A percentile compares a stretch with the other conserved stretches of the same genome.
Conservation (phyloP, 2,888 invertebrate species). For the Geotrupes spiniger region DNA sequence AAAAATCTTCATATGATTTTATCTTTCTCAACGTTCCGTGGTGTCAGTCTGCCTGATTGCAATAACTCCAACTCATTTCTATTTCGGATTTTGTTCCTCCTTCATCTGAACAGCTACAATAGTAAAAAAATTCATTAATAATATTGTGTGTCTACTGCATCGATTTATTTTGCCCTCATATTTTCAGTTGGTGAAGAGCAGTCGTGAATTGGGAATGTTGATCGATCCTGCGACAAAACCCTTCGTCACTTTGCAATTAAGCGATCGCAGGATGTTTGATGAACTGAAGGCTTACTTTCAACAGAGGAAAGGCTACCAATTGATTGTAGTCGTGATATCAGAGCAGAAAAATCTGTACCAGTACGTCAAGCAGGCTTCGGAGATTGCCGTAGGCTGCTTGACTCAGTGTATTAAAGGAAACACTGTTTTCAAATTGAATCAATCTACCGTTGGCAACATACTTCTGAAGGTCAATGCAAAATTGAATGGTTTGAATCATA, state of each 20-base stretch:
- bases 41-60: too few species aligned
- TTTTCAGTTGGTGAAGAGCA: constrained; percentile 12
- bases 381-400: constrained; percentile 63
- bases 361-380: constrained; percentile 53
- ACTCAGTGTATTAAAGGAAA: constrained; percentile 69
- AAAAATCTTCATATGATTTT: too few species aligned
- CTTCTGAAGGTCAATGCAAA: constrained; percentile 79
- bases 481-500: constrained; percentile 78
- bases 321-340: constrained; percentile 64
- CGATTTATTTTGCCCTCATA: too few species aligned
- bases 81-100: too few species aligned
- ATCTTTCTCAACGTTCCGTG: too few species aligned
- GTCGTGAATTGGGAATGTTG: constrained; percentile 1
- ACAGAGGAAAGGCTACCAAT: constrained; percentile 19
- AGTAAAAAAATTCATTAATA: too few species aligned
- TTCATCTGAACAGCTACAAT: too few species aligned
- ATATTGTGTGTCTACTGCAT: too few species aligned
- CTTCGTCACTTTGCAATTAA: neutral
- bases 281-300: constrained; percentile 7
- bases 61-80: too few species aligned
- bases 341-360: constrained; percentile 39
- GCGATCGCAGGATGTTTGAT: neutral
- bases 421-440: constrained; percentile 55
- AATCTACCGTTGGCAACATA: constrained; percentile 67
- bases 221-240: neutral